Base-by-base conservation (phyloP, 2,797 vertebrate species). In the Anguilla pacifica region DNA sequence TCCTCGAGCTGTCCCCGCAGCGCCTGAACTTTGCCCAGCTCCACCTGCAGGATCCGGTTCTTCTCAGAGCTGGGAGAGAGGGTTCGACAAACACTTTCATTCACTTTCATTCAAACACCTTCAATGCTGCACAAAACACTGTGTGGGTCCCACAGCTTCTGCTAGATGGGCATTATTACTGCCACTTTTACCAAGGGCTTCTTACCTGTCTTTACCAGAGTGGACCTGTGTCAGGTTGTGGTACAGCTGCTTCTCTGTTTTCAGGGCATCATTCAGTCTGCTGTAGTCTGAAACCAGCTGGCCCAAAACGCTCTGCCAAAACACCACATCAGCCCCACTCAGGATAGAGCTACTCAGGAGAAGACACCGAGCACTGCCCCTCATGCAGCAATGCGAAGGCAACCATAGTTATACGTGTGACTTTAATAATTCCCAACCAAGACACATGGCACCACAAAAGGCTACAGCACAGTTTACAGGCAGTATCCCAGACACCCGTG, bases 1-100 rank as follows among this genome's bases (percentile, higher is more conserved):
- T 96, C 96, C 95, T 97, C 96, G 84, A 97, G 94, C 74, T 95
- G 95, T 70, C 86, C 86, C 9, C 94, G 95, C 28, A 97, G 92
- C 64, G 93, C 91, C 86, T 94, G 96, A 93, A 94, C 93, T 51
- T 92, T 93, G 70, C 95, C 93, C 91, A 97, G 92, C 92, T 97
- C 94, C 92, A 90, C 94, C 93, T 96, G 95, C 89, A 97, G 94
- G 85, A 92, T 89, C 72, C 87, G 92, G 91, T 94, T 94, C 94
- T 92, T 94, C 0, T 93, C 93, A 89, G 94, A 72, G 19, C 95
- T 96, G 90, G 61, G 89, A 92, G 84, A 92, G 84, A 91, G 64
- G 46, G 19, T 64, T 43, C 15, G 6, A 6, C 35, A 77, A 39
- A 43, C 64, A 6, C n/a, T 67, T n/a, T n/a, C 31, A 11, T n/a